Conservation (phyloP, 2,888 invertebrate species). For the Diarsia rubi region DNA sequence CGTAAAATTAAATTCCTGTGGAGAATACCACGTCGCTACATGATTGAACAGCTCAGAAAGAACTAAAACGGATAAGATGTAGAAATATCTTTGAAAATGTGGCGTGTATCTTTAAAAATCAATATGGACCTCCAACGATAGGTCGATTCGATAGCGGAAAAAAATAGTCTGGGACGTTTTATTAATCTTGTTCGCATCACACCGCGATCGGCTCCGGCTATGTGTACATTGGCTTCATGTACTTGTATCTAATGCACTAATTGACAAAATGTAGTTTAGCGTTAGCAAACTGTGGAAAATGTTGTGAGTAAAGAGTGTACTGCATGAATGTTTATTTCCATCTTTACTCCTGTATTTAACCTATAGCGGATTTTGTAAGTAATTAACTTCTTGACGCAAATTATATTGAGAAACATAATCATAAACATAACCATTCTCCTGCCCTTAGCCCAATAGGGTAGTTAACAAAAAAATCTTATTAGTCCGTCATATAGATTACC, state of each 20-base stretch:
- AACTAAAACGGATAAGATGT: not conserved
- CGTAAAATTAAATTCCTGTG: not conserved
- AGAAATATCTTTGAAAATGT: conserved; percentile 3
- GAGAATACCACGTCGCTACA: not conserved
- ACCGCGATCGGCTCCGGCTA: not conserved
- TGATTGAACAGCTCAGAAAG: conserved; percentile 8
- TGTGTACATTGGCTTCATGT: conserved; percentile 1
- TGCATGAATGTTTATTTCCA: not conserved
- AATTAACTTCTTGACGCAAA: no score
- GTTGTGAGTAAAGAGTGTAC: not conserved
- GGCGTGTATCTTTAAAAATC: not conserved
- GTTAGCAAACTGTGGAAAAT: conserved; percentile 1
- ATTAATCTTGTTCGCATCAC: conserved; percentile 42
- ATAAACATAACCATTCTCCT: no score
- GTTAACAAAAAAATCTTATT: no score
- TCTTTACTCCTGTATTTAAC: not conserved
- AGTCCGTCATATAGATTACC: no score
- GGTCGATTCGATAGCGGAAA: not conserved
- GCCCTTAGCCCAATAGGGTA: no score
- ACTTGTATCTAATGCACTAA: not conserved
- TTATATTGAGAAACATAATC: no score
- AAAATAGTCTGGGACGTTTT: conserved; percentile 25
- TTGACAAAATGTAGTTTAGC: not conserved
- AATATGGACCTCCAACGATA: conserved; percentile 15
- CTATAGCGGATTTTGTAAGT: no score